phyloP scores from a whole-genome alignment of 2,113 vertebrate genomes.

The Pogonocichla stellata region DNA sequence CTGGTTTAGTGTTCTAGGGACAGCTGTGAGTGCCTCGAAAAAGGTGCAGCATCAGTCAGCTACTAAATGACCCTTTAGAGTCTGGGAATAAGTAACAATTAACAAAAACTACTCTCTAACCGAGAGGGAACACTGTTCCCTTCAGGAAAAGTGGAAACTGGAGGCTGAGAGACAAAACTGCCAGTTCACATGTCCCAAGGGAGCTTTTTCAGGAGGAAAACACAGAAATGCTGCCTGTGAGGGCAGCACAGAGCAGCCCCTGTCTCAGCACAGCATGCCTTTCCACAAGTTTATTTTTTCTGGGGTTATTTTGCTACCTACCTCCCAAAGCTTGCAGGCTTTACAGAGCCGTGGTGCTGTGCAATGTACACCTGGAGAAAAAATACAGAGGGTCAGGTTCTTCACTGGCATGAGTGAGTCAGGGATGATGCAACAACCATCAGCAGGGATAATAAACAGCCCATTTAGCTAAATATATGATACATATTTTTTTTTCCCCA shows the following conservation, averaged over 20 bases:
- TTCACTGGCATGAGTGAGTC: not conserved
- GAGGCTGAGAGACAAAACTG: not conserved
- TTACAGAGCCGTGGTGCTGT: not conserved
- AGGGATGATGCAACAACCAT: not conserved
- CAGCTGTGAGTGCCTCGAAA: rapidly evolving
- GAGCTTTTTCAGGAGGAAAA: not conserved
- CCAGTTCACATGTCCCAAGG: not conserved
- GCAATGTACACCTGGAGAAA: not conserved
- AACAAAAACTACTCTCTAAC: not conserved
- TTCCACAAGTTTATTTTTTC: constrained; percentile 26
- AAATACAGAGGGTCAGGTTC: not conserved
- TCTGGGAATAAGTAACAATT: not conserved
- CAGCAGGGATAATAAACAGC: not conserved
- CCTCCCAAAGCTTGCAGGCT: not conserved
- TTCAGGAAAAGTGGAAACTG: not conserved
- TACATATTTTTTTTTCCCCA: not conserved
- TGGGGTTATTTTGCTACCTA: constrained; percentile 16
- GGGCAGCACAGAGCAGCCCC: not conserved
- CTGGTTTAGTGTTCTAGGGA: not conserved
- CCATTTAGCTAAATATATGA: not conserved
- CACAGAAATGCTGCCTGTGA: not conserved
- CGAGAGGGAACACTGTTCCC: not conserved
- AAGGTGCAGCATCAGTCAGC: not conserved
- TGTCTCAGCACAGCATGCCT: not conserved
- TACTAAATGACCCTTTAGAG: not conserved